Evolutionary conservation across 2,888 invertebrate genomes (phyloP), one percentile per base, ranked within the genome.

Genomic region (Leptura quadrifasciata): DNA sequence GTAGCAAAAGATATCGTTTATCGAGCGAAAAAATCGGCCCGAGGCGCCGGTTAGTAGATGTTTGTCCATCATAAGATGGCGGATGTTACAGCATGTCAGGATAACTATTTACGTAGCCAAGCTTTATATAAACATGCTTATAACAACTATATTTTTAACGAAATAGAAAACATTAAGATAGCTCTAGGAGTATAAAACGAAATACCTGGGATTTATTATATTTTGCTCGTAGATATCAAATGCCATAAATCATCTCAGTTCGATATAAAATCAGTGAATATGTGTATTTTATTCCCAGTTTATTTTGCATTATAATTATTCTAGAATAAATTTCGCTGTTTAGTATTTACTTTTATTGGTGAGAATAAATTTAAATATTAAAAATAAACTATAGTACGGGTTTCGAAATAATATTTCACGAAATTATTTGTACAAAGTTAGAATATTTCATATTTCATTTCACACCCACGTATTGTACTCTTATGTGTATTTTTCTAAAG

Each of bases 281-380:
- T 35, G 15, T 20, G 60, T 61, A 71, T 71, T 52, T 27, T 27
- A 17, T 9, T 39, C 39, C 17, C 12, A 47, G 21, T 61, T 71
- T 71, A 71, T 60, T 71, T 60, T 47, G 18, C 58, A 15, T 58
- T 58, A 58, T 71, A 24, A 61, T 61, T 52, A 60, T 57, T 54
- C 27, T 35, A 6, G 54, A 17, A 54, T 68, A 68, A 54, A 54
- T 55, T 54, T 54, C 54, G 31, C 35, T 9, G 18, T n/a, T 31
- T 35, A 63, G 20, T 27, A 35, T 8, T 18, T 39, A 10, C 20
- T 15, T 35, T 17, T 24, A 27, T 27, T 27, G n/a, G n/a, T n/a
- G n/a, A n/a, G n/a, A n/a, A n/a, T n/a, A n/a, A n/a, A n/a, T n/a
- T n/a, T n/a, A n/a, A n/a, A n/a, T n/a, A n/a, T n/a, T n/a, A n/a